Percentiles rank a stretch among this genome's conserved stretches.
Conservation (phyloP, 2,888 invertebrate genomes). For the Caenorhabditis sinica region DNA sequence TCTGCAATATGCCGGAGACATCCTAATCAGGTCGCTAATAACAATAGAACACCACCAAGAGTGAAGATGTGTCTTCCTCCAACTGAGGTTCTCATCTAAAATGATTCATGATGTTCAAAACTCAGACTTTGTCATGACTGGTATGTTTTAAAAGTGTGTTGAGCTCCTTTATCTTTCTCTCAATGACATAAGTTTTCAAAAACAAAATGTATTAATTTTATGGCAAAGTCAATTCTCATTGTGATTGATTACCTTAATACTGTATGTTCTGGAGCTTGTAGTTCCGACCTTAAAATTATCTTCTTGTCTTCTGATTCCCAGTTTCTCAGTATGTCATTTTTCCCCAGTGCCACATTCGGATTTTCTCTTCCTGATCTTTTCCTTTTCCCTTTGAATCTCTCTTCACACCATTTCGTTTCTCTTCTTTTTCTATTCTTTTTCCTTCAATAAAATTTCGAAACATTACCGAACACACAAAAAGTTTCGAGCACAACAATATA, state of each 20-base stretch:
- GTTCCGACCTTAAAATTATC: not conserved
- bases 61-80: constrained; percentile 61
- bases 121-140: not conserved
- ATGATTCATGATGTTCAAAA: not conserved
- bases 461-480: constrained; percentile 8
- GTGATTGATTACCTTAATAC: not conserved
- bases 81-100: constrained; percentile 59
- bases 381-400: not conserved
- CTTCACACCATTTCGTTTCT: not conserved
- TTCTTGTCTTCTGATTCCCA: not conserved
- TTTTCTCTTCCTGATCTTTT: constrained; percentile 13
- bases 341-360: not conserved
- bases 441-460: constrained; percentile 20
- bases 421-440: constrained; percentile 4
- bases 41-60: constrained; percentile 50
- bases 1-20: constrained; percentile 34
- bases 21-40: constrained; percentile 16
- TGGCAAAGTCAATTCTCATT: not conserved
- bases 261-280: not conserved
- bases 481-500: not conserved
- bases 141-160: not conserved
- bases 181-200: too few relatives aligned
- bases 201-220: too few relatives aligned
- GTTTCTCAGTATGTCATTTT: not conserved
- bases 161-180: too few relatives aligned